Evolutionary conservation across 2,888 invertebrate genomes (phyloP).

Genomic region (Silvanus unidentatus): DNA sequence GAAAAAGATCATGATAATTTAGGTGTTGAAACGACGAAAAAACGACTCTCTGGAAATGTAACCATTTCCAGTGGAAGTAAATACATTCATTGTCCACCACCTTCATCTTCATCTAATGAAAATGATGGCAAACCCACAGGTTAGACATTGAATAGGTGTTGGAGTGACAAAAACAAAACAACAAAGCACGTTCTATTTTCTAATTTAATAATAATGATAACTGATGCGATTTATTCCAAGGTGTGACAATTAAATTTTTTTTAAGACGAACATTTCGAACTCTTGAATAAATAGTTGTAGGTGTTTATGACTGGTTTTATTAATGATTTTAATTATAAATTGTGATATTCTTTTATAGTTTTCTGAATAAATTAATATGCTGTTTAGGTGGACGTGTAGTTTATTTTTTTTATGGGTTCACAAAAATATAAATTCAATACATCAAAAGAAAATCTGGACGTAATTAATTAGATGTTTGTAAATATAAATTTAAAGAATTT

Average conservation of each 20-base stretch:
- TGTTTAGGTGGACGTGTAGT: no score
- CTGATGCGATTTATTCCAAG: conserved; percentile 10
- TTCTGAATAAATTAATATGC: no score
- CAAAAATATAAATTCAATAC: no score
- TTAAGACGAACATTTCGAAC: no score
- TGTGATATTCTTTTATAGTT: no score
- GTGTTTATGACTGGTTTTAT: no score
- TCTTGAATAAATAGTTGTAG: no score
- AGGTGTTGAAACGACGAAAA: conserved; percentile 41
- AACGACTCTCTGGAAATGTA: conserved; percentile 64
- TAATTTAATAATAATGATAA: conserved; percentile 19
- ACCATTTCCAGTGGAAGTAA: conserved; percentile 72
- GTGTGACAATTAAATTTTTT: conserved; percentile 28
- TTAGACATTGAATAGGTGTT: conserved; percentile 23
- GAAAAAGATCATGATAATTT: conserved; percentile 6
- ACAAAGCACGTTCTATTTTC: conserved; percentile 9
- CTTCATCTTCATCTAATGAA: conserved; percentile 31
- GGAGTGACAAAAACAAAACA: conserved; percentile 15
- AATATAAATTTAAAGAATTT: no score
- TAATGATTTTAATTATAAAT: no score
- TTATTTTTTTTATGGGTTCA: no score
- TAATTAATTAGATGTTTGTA: no score
- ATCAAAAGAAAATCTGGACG: no score
- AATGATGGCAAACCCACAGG: conserved; percentile 39
- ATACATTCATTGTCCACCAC: conserved; percentile 72